These are phyloP conservation scores for Lycocorax pyrrhopterus DNA, from an alignment of 2,113 vertebrate species.

Conservation along the genomic window DNA sequence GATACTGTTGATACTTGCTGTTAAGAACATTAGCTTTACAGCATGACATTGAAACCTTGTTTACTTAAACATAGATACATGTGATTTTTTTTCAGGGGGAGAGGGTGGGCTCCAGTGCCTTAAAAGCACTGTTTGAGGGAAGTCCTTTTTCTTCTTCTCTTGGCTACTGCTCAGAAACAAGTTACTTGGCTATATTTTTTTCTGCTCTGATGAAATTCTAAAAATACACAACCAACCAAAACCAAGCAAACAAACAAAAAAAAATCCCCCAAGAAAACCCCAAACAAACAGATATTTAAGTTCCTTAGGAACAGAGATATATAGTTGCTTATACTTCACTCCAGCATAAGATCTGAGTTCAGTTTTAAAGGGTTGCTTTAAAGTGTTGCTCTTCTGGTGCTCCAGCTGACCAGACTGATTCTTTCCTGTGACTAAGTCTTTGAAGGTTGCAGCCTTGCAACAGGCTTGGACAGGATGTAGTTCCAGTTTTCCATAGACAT, in stretches of 20 bases:
- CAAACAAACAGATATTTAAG: not conserved
- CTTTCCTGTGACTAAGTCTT: not conserved
- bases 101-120: not conserved
- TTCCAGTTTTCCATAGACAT: not conserved
- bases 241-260: not conserved
- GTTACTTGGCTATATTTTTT: not conserved
- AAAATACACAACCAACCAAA: not conserved
- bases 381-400: not conserved
- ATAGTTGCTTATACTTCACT: not conserved
- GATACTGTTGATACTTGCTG: not conserved
- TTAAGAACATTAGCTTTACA: not conserved
- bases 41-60: not conserved
- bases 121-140: not conserved
- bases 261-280: fast-evolving
- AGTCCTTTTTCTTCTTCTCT: not conserved
- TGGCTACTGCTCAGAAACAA: not conserved
- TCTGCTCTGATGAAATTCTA: not conserved
- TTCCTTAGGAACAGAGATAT: not conserved
- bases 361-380: not conserved
- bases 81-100: not conserved
- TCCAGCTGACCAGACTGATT: not conserved
- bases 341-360: not conserved
- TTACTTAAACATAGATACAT: not conserved
- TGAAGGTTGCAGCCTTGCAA: not conserved
- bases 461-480: not conserved